Conservation (phyloP, 2,797 vertebrate genomes). For the Halcyon smyrnensis region DNA sequence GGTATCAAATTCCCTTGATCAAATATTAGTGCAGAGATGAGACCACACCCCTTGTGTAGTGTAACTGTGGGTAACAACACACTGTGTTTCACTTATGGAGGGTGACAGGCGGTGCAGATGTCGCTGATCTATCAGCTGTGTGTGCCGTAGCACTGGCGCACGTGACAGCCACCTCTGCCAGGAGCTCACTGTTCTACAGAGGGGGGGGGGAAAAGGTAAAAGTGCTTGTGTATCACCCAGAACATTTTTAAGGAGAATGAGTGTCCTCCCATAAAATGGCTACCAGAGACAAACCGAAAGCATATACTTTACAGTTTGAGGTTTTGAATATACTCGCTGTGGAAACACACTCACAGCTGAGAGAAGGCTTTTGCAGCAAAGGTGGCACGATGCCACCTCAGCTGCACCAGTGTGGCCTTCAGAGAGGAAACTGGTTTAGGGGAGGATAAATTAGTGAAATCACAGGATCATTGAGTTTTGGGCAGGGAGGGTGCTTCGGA, state of each 20-base stretch:
- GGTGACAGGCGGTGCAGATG: background rate
- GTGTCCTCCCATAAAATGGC: background rate
- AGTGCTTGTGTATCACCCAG: background rate
- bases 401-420: background rate
- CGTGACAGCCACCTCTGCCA: accelerated
- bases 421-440: background rate
- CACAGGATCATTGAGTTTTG: background rate
- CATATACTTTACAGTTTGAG: accelerated
- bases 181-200: background rate
- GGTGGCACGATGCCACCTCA: background rate
- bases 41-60: background rate
- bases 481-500: background rate
- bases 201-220: background rate
- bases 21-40: background rate
- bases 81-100: background rate
- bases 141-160: accelerated
- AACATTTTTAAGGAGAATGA: background rate
- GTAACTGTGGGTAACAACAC: accelerated
- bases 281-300: background rate
- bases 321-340: background rate
- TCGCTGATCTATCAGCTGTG: no score
- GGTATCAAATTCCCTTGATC: background rate
- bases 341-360: background rate
- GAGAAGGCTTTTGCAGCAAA: background rate
- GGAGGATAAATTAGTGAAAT: background rate